Percentiles rank a stretch among this genome's conserved stretches.
Evolutionary conservation across 1,140 invertebrate genomes (phyloP).

Genomic region (Philotrypesis tridentata): DNA sequence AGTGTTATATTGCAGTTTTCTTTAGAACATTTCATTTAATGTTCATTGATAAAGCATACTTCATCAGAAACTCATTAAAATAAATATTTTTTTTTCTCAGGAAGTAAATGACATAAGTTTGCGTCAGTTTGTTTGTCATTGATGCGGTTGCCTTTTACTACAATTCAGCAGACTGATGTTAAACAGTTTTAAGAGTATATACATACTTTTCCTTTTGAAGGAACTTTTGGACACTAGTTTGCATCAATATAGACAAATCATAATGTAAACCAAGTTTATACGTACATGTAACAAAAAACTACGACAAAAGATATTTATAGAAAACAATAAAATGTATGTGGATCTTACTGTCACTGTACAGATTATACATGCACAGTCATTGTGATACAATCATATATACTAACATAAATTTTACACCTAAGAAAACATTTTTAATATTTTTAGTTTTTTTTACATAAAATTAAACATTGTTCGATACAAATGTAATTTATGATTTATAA

Average conservation of each 20-base stretch:
- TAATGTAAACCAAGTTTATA: neutral
- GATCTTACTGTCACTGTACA: neutral
- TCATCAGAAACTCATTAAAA: neutral
- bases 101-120: neutral
- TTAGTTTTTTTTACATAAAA: conserved; percentile 10
- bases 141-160: neutral
- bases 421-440: neutral
- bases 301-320: conserved; percentile 16
- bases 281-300: neutral
- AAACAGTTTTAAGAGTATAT: neutral
- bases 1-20: neutral
- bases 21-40: neutral
- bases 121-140: neutral
- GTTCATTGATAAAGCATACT: neutral
- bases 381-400: conserved; percentile 6
- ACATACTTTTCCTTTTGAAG: neutral
- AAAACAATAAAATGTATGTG: conserved; percentile 2
- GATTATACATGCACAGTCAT: conserved; percentile 17
- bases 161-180: neutral
- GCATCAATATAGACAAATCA: neutral
- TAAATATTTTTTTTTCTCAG: neutral
- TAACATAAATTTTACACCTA: neutral
- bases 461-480: neutral
- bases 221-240: neutral
- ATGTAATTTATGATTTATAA: neutral